These are phyloP conservation scores for Pteropus alecto DNA, from an alignment of 2,113 vertebrate genomes.

Conservation along the genomic window DNA sequence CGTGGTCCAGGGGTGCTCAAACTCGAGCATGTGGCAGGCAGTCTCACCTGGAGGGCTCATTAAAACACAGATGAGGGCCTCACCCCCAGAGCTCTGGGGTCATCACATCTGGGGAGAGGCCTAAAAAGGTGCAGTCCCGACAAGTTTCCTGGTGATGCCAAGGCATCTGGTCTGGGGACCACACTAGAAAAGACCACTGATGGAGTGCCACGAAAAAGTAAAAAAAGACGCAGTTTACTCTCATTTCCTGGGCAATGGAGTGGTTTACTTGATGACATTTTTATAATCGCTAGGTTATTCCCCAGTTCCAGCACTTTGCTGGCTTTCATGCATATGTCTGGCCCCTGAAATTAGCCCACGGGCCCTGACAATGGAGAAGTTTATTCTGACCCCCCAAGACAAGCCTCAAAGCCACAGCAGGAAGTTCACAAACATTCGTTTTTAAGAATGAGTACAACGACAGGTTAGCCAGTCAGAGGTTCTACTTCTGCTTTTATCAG, in stretches of 20 bases:
- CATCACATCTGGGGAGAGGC: not conserved
- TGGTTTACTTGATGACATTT: fast-evolving
- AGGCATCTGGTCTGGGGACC: not conserved
- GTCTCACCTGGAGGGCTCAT: too few relatives aligned
- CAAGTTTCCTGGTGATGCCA: fast-evolving
- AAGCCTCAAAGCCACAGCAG: fast-evolving
- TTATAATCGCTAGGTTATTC: not conserved
- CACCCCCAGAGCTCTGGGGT: fast-evolving
- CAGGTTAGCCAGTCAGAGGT: not conserved
- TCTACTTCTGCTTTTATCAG: not conserved
- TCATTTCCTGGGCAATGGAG: fast-evolving
- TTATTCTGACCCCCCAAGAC: not conserved
- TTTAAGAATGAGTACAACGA: not conserved
- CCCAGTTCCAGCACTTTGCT: not conserved
- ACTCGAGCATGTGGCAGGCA: fast-evolving
- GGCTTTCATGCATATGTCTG: not conserved
- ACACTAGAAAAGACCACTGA: not conserved
- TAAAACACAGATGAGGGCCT: not conserved
- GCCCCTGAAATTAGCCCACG: not conserved
- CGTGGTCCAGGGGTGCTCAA: fast-evolving
- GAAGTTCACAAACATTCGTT: not conserved
- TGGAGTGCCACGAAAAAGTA: not conserved
- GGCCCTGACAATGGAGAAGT: not conserved
- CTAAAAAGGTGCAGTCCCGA: not conserved
- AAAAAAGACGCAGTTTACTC: fast-evolving